These are phyloP conservation scores for Cheirogaleus major DNA, from an alignment of 2,797 vertebrate genomes.

Conservation along the genomic window DNA sequence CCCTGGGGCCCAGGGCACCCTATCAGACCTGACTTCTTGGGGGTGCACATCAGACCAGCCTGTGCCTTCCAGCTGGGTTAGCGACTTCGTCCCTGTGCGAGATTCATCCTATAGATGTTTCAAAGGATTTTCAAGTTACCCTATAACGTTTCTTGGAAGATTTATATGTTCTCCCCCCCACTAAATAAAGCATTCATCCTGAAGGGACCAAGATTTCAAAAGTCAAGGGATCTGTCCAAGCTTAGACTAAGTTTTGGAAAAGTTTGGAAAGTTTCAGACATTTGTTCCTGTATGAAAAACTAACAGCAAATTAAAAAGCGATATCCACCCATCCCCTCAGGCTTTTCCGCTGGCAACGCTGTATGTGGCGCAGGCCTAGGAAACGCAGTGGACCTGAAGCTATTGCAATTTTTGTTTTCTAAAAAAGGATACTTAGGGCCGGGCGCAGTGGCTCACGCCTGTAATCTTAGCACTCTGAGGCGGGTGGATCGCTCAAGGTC, in stretches of 20 bases:
- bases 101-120: background rate
- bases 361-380: background rate
- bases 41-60: background rate
- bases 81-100: background rate
- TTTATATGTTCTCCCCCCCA: background rate
- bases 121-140: constrained; percentile 19
- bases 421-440: background rate
- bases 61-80: background rate
- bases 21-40: background rate
- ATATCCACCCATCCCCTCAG: background rate
- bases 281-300: constrained; percentile 53
- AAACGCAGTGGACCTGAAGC: background rate
- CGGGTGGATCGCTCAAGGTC: too few relatives aligned
- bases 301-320: constrained; percentile 37
- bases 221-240: constrained; percentile 1
- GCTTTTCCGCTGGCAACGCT: background rate
- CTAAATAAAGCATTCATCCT: constrained; percentile 17
- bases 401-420: background rate
- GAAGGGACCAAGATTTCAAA: constrained; percentile 36
- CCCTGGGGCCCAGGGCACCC: background rate
- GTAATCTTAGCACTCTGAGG: too few relatives aligned
- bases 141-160: constrained; percentile 22
- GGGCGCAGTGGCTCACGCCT: too few relatives aligned
- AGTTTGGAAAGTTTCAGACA: constrained; percentile 34
- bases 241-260: constrained; percentile 35